Base-by-base conservation (phyloP, 2,797 vertebrate genomes). In the Malurus splendens region DNA sequence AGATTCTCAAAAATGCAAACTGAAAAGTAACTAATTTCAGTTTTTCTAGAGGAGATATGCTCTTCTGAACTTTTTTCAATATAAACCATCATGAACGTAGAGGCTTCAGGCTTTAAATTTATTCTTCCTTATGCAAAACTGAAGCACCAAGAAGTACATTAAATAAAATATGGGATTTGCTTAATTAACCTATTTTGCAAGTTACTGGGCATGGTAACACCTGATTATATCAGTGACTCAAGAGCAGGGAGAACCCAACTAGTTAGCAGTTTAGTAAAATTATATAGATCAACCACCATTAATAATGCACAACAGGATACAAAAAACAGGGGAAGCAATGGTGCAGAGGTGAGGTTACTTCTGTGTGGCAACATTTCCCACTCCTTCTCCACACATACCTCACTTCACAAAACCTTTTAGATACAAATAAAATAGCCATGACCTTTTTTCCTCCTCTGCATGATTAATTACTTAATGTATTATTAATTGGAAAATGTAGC, bases 391-490 rank as follows among this genome's bases (percentile, higher is more conserved):
- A 80, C 78, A 73, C 30, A 18, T 54, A 64, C 62, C 23, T 74
- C 52, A 67, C 82, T 95, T 95, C 54, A 90, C 48, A 94, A 97
- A 90, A 88, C 92, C 95, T 92, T 91, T 85, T 76, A 44, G 59
- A 87, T 76, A 95, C 95, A 97, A 96, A 96, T 94, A 96, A 96
- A 93, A 91, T 92, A 82, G 91, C 75, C 71, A 27, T 97, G 98
- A 98, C 98, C 98, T 98, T 98, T 97, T 94, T 95, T 97, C 96
- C 96, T 97, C 95, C 94, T 96, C 96, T 95, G 96, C 96, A 98
- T 98, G 98, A 99, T 99, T 99, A 99, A 99, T 98, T 98, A 98
- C 98, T 98, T 98, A 98, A 99, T 98, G 97, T 98, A 97, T 96
- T 98, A 98, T 98, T 99, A 99, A 99, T 99, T 99, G 98, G 97